Percentiles rank a stretch among this genome's conserved stretches.
These are phyloP conservation scores for Scaptomyza caliginosa DNA, from an alignment of 2,888 invertebrate genomes.

Conservation along the genomic window DNA sequence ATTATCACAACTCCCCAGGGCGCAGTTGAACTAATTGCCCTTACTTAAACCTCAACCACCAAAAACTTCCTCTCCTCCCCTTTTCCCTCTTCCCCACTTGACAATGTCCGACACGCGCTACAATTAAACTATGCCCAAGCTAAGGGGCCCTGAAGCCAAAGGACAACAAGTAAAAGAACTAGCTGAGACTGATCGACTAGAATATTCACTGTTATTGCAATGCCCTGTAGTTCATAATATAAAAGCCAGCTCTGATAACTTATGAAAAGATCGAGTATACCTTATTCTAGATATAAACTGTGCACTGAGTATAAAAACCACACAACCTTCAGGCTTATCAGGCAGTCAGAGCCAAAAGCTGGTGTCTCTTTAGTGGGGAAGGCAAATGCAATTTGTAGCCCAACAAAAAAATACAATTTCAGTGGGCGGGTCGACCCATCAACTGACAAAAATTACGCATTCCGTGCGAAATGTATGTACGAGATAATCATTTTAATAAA, in stretches of 20 bases:
- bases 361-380: slow-evolving; percentile 37
- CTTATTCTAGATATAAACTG: neutral
- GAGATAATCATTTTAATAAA: slow-evolving; percentile 81
- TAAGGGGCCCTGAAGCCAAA: slow-evolving; percentile 34
- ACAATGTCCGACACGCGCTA: slow-evolving; percentile 59
- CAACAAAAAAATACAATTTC: slow-evolving; percentile 1
- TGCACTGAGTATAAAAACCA: slow-evolving; percentile 15
- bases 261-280: neutral
- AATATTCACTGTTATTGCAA: neutral
- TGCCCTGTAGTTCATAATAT: no score
- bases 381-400: slow-evolving; percentile 51
- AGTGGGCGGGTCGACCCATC: slow-evolving; percentile 11
- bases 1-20: slow-evolving; percentile 74
- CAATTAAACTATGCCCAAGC: slow-evolving; percentile 75
- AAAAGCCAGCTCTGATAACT: neutral
- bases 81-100: neutral
- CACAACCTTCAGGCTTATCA: slow-evolving; percentile 43
- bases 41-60: slow-evolving; percentile 19
- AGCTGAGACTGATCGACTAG: neutral
- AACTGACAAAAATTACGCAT: slow-evolving; percentile 70
- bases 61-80: neutral
- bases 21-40: slow-evolving; percentile 75
- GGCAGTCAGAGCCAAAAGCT: slow-evolving; percentile 37
- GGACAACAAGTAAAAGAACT: slow-evolving; percentile 6
- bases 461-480: slow-evolving; percentile 75